These are phyloP conservation scores for Leistus spinibarbis DNA, from an alignment of 2,888 invertebrate species.

Conservation along the genomic window DNA sequence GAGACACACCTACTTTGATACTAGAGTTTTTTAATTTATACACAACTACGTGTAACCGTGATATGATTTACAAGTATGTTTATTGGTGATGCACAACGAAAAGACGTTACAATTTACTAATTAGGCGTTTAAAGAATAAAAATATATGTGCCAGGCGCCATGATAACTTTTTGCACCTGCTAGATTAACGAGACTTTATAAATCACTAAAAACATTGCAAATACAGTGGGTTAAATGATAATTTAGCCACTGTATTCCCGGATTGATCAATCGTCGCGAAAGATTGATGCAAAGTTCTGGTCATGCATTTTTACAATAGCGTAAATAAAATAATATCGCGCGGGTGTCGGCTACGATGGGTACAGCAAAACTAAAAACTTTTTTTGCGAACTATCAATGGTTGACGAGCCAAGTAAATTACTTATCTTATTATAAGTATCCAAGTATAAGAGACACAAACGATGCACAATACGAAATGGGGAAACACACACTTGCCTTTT, in stretches of 20 bases:
- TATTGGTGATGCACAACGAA: neutral
- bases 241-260: too few relatives aligned
- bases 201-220: neutral
- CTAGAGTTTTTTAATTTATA: neutral
- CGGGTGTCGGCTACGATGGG: neutral
- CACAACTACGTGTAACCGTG: too few relatives aligned
- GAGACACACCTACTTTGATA: conserved; percentile 32
- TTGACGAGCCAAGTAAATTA: conserved; percentile 18
- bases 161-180: conserved; percentile 37
- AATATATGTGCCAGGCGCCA: conserved; percentile 32
- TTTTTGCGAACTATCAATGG: conserved; percentile 30
- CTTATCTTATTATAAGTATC: neutral
- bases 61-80: conserved; percentile 5
- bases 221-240: too few relatives aligned
- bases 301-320: too few relatives aligned
- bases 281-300: too few relatives aligned
- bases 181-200: conserved; percentile 6
- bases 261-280: too few relatives aligned
- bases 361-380: conserved; percentile 16
- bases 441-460: neutral
- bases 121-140: conserved; percentile 28
- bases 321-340: too few relatives aligned
- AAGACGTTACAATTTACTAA: conserved; percentile 19
- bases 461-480: neutral
- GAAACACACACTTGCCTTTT: conserved; percentile 29